Evolutionary conservation across 2,113 vertebrate genomes (phyloP).

Genomic region (Steatornis caripensis): DNA sequence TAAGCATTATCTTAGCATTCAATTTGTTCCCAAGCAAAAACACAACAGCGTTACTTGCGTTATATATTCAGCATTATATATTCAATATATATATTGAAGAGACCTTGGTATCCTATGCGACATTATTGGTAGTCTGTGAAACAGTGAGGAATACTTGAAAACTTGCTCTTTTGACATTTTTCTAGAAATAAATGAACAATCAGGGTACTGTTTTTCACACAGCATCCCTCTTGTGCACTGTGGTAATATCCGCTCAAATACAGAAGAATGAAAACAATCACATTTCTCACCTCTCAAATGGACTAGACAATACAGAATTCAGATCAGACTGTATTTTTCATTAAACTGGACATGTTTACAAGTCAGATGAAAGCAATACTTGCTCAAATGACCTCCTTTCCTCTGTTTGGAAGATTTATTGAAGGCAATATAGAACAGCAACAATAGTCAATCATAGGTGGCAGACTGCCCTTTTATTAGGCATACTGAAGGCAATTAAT

Average conservation of each 20-base stretch:
- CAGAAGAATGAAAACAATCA: background rate
- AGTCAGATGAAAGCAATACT: background rate
- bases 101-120: background rate
- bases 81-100: too few relatives aligned
- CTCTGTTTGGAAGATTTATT: conserved; percentile 28
- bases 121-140: background rate
- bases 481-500: conserved; percentile 23
- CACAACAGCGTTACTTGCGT: background rate
- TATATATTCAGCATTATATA: too few relatives aligned
- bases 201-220: background rate
- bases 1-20: background rate
- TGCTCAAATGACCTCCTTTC: background rate
- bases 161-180: background rate
- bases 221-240: background rate
- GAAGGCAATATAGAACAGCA: conserved; percentile 4
- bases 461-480: conserved; percentile 44
- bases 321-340: conserved; percentile 22
- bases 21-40: background rate
- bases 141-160: background rate
- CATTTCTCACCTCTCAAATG: conserved; percentile 6
- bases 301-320: background rate
- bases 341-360: conserved; percentile 33
- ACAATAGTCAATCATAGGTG: conserved; percentile 11
- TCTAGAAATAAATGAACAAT: background rate
- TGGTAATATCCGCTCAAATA: background rate